Percentiles rank a stretch among this genome's conserved stretches.
phyloP scores from a whole-genome alignment of 2,797 vertebrate species.

The Acipenser transmontanus region DNA sequence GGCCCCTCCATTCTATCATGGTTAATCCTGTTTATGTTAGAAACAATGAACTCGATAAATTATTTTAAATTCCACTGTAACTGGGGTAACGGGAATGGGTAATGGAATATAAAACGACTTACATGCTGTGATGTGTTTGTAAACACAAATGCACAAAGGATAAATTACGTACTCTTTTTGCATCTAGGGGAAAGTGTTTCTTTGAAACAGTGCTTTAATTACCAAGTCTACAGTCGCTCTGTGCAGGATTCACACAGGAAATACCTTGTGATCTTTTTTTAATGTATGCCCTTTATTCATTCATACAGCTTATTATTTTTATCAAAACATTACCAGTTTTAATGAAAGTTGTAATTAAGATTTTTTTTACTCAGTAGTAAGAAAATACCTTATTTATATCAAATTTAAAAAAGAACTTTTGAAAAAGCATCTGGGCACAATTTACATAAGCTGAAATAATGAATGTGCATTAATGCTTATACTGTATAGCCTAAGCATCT shows the following conservation, averaged over 20 bases:
- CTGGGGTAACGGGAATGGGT: not conserved
- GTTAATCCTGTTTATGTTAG: not conserved
- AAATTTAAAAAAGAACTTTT: not conserved
- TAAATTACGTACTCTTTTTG: not conserved
- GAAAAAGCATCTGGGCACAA: no score
- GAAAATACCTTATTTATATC: not conserved
- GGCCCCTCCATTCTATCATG: not conserved
- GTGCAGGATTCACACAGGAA: not conserved
- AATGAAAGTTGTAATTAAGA: not conserved
- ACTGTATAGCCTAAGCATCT: no score
- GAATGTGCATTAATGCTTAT: no score
- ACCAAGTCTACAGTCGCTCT: not conserved
- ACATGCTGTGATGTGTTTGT: not conserved
- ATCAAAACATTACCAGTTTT: not conserved
- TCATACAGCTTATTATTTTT: not conserved
- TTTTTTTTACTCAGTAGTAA: not conserved
- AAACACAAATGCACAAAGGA: slow-evolving; percentile 8
- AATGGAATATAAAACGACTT: not conserved
- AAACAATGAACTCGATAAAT: no score
- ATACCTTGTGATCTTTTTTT: not conserved
- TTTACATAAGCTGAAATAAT: no score
- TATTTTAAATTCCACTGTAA: not conserved
- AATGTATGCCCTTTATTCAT: not conserved
- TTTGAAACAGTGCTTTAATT: slow-evolving; percentile 12
- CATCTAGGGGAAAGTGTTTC: not conserved